Conservation (phyloP, 2,797 vertebrate species). For the Monodelphis domestica region DNA sequence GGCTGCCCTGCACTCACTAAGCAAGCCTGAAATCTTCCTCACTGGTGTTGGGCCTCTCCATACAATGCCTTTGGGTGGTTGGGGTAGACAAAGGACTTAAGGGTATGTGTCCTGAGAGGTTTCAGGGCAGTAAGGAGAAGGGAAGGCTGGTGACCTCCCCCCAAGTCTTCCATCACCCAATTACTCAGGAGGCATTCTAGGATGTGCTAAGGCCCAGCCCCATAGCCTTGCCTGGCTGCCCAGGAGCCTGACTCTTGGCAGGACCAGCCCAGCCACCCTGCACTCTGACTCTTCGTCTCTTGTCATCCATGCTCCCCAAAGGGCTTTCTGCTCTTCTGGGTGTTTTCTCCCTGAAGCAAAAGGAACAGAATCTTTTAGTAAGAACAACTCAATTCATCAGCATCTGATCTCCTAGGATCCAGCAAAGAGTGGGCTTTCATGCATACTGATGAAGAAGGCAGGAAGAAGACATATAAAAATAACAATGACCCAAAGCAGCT, state of each 20-base stretch:
- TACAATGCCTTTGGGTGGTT: neutral
- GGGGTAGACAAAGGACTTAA: neutral
- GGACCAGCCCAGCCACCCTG: constrained; percentile 93
- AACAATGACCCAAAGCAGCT: neutral
- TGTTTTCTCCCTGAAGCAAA: constrained; percentile 51
- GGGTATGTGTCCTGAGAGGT: neutral
- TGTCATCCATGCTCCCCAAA: constrained; percentile 87
- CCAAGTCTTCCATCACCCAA: neutral
- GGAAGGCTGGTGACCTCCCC: neutral
- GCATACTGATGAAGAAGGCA: neutral
- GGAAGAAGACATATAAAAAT: neutral
- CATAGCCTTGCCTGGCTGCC: constrained; percentile 71
- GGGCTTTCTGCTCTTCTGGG: constrained; percentile 32
- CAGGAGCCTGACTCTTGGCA: constrained; percentile 46
- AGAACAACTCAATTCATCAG: neutral
- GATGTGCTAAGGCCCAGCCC: neutral
- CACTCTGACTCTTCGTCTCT: constrained; percentile 90
- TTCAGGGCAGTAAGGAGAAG: neutral
- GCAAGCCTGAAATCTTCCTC: neutral
- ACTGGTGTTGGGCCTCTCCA: neutral
- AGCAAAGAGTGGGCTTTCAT: neutral
- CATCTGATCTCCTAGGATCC: too few species aligned
- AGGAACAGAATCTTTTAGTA: neutral
- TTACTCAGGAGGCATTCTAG: neutral
- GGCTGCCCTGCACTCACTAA: neutral